A percentile compares a stretch with the other conserved stretches of the same genome.
Evolutionary conservation across 2,113 vertebrate genomes (phyloP).

Genomic region (Muscicapa adusta): DNA sequence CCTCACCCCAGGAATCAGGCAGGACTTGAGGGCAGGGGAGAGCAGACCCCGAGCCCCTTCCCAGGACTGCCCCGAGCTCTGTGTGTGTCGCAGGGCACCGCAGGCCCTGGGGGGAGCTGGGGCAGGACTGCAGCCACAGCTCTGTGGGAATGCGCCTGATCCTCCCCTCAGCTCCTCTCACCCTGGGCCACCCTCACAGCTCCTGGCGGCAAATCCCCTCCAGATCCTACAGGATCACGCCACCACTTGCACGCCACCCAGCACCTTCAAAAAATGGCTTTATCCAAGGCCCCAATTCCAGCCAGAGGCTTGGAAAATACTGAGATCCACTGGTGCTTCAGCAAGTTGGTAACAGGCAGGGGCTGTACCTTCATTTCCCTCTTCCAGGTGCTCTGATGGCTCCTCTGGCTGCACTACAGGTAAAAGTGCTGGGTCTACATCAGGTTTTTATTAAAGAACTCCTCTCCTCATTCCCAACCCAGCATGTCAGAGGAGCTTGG

Average conservation of each 20-base stretch:
- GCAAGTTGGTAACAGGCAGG: not conserved
- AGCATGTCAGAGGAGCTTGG: not conserved
- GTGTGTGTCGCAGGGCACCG: not conserved
- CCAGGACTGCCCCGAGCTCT: not conserved
- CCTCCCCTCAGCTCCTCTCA: not conserved
- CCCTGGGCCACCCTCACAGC: rapidly evolving
- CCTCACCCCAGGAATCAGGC: not conserved
- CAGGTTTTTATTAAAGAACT: not conserved
- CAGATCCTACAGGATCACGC: too few species aligned
- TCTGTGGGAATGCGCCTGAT: not conserved
- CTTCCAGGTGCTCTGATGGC: not conserved
- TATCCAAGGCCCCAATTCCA: not conserved
- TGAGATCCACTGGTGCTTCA: not conserved
- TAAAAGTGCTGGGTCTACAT: not conserved
- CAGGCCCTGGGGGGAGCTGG: not conserved
- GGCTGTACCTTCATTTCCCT: not conserved
- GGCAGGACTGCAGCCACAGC: not conserved
- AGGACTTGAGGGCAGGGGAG: not conserved
- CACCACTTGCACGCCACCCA: rapidly evolving
- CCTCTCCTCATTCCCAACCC: not conserved
- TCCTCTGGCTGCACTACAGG: not conserved
- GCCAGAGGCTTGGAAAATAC: not conserved
- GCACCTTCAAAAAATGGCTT: not conserved
- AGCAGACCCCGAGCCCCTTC: not conserved
- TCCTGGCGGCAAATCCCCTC: not conserved